Evolutionary conservation across 2,797 vertebrate species (phyloP).

Genomic region (Discoglossus pictus): DNA sequence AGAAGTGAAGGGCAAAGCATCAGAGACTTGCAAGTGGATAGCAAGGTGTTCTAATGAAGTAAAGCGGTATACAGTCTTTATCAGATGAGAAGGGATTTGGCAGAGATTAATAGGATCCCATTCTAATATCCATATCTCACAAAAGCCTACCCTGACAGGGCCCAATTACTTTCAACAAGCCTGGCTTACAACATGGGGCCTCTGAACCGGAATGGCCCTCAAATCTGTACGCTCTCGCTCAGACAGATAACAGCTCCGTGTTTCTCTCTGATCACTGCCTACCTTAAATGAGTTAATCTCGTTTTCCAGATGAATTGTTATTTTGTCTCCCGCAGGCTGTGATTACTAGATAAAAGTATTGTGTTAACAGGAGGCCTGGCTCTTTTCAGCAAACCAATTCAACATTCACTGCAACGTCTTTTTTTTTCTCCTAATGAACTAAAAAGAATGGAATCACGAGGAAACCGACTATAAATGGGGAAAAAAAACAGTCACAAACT

Average conservation of each 20-base stretch:
- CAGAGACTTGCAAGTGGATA: conserved; percentile 7
- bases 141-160: conserved; percentile 61
- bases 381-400: conserved; percentile 61
- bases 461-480: conserved; percentile 37
- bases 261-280: conserved; percentile 78
- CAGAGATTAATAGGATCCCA: conserved; percentile 66
- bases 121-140: conserved; percentile 64
- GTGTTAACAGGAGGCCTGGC: conserved; percentile 71
- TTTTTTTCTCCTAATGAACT: conserved; percentile 39
- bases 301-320: conserved; percentile 91
- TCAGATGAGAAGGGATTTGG: conserved; percentile 63
- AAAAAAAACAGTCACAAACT: conserved; percentile 43
- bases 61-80: conserved; percentile 57
- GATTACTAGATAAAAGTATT: conserved; percentile 90
- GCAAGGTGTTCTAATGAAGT: conserved; percentile 55
- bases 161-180: conserved; percentile 66
- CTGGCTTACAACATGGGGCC: conserved; percentile 66
- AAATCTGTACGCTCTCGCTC: conserved; percentile 69
- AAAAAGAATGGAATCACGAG: conserved; percentile 53
- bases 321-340: conserved; percentile 86
- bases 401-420: conserved; percentile 39
- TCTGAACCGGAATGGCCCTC: conserved; percentile 69
- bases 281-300: conserved; percentile 94
- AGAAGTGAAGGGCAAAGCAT: conserved; percentile 23
- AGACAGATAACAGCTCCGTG: conserved; percentile 69